phyloP scores from a whole-genome alignment of 2,888 invertebrate species.

The Argynnis bischoffii region DNA sequence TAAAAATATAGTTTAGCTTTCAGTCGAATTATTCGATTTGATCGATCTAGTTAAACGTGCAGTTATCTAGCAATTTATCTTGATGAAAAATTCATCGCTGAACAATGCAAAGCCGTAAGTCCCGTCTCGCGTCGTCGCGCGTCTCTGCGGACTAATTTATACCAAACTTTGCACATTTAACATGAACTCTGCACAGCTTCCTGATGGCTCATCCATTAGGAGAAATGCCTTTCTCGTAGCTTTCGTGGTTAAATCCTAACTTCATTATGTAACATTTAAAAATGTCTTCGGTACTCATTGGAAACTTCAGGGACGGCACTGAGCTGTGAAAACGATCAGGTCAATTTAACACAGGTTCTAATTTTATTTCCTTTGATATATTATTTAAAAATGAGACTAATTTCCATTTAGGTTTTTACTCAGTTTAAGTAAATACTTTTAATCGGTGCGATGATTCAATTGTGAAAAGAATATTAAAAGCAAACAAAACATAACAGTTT shows the following conservation, averaged over 20 bases:
- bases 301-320: background rate
- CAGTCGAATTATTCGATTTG: background rate
- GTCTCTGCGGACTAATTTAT: conserved; percentile 4
- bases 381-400: too few relatives aligned
- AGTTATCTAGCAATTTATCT: conserved; percentile 3
- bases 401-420: too few relatives aligned
- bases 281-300: background rate
- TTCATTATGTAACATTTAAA: conserved; percentile 13
- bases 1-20: background rate
- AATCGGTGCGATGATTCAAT: too few relatives aligned
- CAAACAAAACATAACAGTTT: too few relatives aligned
- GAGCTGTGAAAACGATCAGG: background rate
- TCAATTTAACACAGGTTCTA: background rate
- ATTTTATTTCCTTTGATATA: too few relatives aligned
- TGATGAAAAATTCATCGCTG: conserved; percentile 13
- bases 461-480: too few relatives aligned
- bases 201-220: conserved; percentile 14
- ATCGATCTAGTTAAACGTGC: conserved; percentile 2
- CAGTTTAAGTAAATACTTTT: too few relatives aligned
- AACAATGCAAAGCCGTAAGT: background rate
- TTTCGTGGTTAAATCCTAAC: background rate
- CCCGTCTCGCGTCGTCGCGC: background rate
- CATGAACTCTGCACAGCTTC: conserved; percentile 1
- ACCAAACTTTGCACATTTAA: conserved; percentile 21
- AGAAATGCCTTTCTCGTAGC: conserved; percentile 6